These are phyloP conservation scores for Pocillopora grandis DNA, from an alignment of 92 coral and sea anemone genomes.

Conservation along the genomic window DNA sequence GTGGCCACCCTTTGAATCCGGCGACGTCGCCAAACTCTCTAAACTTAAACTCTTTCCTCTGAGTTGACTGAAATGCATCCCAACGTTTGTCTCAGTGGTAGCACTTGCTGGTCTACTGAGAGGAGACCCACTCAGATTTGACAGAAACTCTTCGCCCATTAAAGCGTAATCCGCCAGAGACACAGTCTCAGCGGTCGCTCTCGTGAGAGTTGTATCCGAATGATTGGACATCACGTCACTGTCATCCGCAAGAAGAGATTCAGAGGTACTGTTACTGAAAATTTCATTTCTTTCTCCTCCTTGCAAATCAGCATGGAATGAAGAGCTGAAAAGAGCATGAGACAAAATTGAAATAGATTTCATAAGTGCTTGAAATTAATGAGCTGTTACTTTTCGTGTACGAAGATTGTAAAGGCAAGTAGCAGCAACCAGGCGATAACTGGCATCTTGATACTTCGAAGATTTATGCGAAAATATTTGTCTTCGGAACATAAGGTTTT, in stretches of 20 bases:
- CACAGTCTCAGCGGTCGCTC: slow-evolving; percentile 18
- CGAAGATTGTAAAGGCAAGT: too few relatives aligned
- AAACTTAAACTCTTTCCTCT: slow-evolving; percentile 28
- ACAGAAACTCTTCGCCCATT: slow-evolving; percentile 31
- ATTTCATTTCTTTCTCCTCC: slow-evolving; percentile 52
- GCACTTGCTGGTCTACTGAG: neutral
- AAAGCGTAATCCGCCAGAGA: slow-evolving; percentile 47
- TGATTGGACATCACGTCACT: slow-evolving; percentile 43
- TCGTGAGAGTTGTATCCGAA: slow-evolving; percentile 29
- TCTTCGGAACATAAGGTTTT: too few relatives aligned
- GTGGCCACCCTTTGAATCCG: neutral
- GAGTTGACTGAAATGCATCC: neutral
- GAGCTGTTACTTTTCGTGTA: too few relatives aligned
- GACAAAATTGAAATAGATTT: neutral
- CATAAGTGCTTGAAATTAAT: too few relatives aligned
- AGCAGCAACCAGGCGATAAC: too few relatives aligned
- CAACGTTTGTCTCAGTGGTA: neutral
- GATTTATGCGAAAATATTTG: too few relatives aligned
- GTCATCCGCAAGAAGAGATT: slow-evolving; percentile 40
- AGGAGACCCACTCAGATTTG: neutral
- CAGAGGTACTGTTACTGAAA: slow-evolving; percentile 50
- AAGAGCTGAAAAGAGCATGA: neutral
- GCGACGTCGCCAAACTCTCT: slow-evolving; percentile 13
- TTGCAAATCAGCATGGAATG: slow-evolving; percentile 63
- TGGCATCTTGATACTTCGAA: too few relatives aligned